Conservation (phyloP, 2,113 vertebrate genomes). For the Orientallactaga bullata region DNA sequence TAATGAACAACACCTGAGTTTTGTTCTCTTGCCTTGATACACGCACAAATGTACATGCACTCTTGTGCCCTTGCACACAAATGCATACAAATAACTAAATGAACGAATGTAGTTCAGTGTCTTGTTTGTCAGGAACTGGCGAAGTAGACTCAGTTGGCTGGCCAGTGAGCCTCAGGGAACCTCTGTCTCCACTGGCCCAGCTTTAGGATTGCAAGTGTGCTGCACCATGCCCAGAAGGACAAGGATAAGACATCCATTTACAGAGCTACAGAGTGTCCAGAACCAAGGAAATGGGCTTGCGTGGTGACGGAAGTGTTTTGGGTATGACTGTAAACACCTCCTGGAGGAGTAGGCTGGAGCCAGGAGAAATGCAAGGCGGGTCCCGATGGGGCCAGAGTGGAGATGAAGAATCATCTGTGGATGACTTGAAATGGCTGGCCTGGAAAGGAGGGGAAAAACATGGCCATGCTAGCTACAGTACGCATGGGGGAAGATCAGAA, state of each 20-base stretch:
- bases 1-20: too few species aligned
- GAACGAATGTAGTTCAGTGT: too few species aligned
- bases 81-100: too few species aligned
- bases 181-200: too few species aligned
- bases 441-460: background rate
- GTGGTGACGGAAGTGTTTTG: background rate
- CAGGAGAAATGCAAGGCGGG: background rate
- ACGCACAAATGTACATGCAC: too few species aligned
- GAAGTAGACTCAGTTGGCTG: too few species aligned
- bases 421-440: background rate
- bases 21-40: too few species aligned
- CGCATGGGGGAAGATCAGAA: background rate
- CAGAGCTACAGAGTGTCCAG: background rate
- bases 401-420: background rate
- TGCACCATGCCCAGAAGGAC: background rate
- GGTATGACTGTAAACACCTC: background rate
- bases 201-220: too few species aligned
- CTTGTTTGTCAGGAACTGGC: too few species aligned
- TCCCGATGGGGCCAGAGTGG: background rate
- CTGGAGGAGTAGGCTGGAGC: accelerated
- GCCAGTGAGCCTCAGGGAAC: too few species aligned
- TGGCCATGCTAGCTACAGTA: accelerated
- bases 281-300: background rate
- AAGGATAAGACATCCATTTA: background rate
- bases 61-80: too few species aligned